Evolutionary conservation across 2,888 invertebrate genomes (phyloP).

Genomic region (Meloe dianella): DNA sequence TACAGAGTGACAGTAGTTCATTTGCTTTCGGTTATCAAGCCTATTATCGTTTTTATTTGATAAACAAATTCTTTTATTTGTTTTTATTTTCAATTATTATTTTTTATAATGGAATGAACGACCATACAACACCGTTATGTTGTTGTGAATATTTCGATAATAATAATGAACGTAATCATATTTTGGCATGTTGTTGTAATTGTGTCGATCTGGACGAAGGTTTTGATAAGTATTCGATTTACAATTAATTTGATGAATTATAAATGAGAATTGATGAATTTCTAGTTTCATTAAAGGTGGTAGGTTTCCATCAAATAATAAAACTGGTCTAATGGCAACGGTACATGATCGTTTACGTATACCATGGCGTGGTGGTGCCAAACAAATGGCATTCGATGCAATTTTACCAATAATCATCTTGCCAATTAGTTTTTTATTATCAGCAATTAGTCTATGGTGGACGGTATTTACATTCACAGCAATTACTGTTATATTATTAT

Average conservation of each 20-base stretch:
- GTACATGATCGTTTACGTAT: conserved; percentile 64
- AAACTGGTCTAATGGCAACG: conserved; percentile 57
- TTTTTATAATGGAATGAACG: conserved; percentile 27
- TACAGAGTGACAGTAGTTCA: neutral
- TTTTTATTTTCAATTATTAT: neutral
- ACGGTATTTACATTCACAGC: conserved; percentile 52
- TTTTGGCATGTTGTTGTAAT: conserved; percentile 66
- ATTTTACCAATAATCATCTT: conserved; percentile 61
- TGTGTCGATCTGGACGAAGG: conserved; percentile 65
- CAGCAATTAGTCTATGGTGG: conserved; percentile 60
- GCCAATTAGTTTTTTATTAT: conserved; percentile 60
- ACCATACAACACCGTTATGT: conserved; percentile 56
- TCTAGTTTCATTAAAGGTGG: conserved; percentile 57
- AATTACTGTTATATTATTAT: conserved; percentile 47
- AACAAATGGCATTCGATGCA: conserved; percentile 62
- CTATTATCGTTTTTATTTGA: neutral
- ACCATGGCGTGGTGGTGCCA: conserved; percentile 68
- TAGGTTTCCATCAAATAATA: conserved; percentile 50
- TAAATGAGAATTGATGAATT: conserved; percentile 33
- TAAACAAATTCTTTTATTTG: no score
- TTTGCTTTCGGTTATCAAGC: neutral
- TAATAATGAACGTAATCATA: conserved; percentile 61
- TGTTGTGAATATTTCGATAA: conserved; percentile 67
- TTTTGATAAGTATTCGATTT: conserved; percentile 61
- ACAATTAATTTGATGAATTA: conserved; percentile 10